Conservation (phyloP, 2,888 invertebrate species). For the Andrena haemorrhoa region DNA sequence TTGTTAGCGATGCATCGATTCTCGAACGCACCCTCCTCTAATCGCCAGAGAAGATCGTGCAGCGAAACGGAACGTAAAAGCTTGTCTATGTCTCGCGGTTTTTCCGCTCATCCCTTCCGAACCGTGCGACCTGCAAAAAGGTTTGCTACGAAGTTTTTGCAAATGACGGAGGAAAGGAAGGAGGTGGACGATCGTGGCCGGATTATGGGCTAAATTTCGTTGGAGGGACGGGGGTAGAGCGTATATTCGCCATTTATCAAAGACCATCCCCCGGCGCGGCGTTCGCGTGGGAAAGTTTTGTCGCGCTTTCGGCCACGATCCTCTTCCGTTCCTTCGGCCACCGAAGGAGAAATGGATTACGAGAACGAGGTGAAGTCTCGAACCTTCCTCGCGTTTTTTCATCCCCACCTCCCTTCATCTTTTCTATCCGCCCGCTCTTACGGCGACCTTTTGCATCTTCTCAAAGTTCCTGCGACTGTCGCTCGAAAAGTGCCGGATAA, state of each 20-base stretch:
- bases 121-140: slow-evolving; percentile 17
- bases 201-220: slow-evolving; percentile 56
- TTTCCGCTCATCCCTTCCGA: slow-evolving; percentile 21
- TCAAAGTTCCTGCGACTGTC: slow-evolving; percentile 69
- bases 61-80: neutral
- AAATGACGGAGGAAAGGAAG: slow-evolving; percentile 11
- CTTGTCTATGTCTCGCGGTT: neutral
- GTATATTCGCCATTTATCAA: slow-evolving; percentile 66
- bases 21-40: neutral
- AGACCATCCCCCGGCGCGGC: slow-evolving; percentile 10
- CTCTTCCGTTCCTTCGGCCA: slow-evolving; percentile 33
- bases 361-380: slow-evolving; percentile 44
- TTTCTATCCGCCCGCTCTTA: slow-evolving; percentile 7
- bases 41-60: slow-evolving; percentile 9
- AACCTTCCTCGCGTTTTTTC: slow-evolving; percentile 30
- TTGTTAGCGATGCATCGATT: slow-evolving; percentile 31
- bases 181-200: slow-evolving; percentile 49
- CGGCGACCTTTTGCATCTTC: slow-evolving; percentile 44
- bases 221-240: slow-evolving; percentile 6
- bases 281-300: slow-evolving; percentile 17
- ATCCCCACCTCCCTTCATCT: slow-evolving; percentile 9
- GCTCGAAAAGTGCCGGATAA: slow-evolving; percentile 72
- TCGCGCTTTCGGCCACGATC: slow-evolving; percentile 36
- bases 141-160: slow-evolving; percentile 42
- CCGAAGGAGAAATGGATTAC: slow-evolving; percentile 64